A percentile compares a stretch with the other conserved stretches of the same genome.
phyloP scores from a whole-genome alignment of 2,888 invertebrate genomes.

The Gasteruption jaculator region DNA sequence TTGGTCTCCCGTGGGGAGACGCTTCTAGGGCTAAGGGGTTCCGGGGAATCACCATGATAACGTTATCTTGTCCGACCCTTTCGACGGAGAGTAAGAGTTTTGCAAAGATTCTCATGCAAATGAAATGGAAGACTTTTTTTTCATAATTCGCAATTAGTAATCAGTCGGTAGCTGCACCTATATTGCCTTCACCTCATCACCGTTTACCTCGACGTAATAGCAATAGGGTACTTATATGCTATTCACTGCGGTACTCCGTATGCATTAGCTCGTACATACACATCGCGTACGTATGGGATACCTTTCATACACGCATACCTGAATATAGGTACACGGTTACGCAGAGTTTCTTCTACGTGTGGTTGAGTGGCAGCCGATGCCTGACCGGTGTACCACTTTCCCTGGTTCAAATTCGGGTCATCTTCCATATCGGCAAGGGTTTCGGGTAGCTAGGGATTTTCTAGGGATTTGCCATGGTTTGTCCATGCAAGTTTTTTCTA shows the following conservation, averaged over 20 bases:
- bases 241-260: slow-evolving; percentile 28
- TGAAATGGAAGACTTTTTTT: too few relatives aligned
- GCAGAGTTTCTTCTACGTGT: slow-evolving; percentile 25
- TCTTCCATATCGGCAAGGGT: slow-evolving; percentile 42
- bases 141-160: slow-evolving; percentile 39
- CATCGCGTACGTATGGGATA: slow-evolving; percentile 7
- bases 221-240: too few relatives aligned
- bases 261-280: slow-evolving; percentile 21
- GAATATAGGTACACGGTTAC: slow-evolving; percentile 10
- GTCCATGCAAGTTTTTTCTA: too few relatives aligned
- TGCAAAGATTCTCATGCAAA: too few relatives aligned
- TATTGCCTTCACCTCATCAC: slow-evolving; percentile 36
- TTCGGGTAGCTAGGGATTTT: too few relatives aligned
- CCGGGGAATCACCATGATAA: too few relatives aligned
- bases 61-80: too few relatives aligned
- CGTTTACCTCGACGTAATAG: slow-evolving; percentile 19
- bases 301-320: neutral
- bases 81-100: too few relatives aligned
- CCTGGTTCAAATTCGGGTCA: slow-evolving; percentile 51
- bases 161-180: slow-evolving; percentile 29
- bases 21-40: too few relatives aligned
- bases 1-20: neutral
- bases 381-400: slow-evolving; percentile 51
- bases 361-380: slow-evolving; percentile 42
- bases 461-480: too few relatives aligned